Conservation (phyloP, 1,140 invertebrate genomes). For the Cherax quadricarinatus region DNA sequence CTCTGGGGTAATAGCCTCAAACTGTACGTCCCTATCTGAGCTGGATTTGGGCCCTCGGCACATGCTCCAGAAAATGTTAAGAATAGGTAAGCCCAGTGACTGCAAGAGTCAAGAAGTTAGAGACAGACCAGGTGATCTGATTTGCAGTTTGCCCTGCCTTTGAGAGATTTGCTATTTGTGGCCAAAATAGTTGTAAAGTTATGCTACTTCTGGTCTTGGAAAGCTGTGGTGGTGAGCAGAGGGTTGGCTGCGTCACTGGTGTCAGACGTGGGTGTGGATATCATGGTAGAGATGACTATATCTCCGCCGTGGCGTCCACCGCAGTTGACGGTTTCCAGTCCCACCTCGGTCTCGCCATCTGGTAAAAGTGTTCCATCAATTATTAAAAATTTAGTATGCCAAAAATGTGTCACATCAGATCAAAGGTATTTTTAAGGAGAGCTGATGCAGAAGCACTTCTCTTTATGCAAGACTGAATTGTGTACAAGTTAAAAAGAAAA, state of each 20-base stretch:
- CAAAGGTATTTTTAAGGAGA: too few species aligned
- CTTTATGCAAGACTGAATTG: too few species aligned
- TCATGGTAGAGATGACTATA: conserved; percentile 41
- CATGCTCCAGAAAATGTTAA: background rate
- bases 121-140: conserved; percentile 5
- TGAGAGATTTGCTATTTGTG: background rate
- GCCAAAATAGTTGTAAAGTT: conserved; percentile 16
- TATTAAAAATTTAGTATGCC: too few species aligned
- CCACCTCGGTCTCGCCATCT: conserved; percentile 58
- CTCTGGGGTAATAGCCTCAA: background rate
- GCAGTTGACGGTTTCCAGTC: conserved; percentile 26
- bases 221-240: conserved; percentile 50
- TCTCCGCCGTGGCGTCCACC: conserved; percentile 41
- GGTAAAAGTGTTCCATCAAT: background rate
- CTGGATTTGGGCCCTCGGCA: background rate
- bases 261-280: conserved; percentile 62
- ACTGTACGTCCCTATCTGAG: background rate
- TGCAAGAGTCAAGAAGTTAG: background rate
- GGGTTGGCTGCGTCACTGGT: conserved; percentile 65
- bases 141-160: conserved; percentile 10
- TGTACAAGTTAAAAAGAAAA: too few species aligned
- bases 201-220: conserved; percentile 60
- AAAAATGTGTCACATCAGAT: too few species aligned
- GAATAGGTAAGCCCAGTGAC: background rate
- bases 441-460: too few species aligned